A percentile compares a stretch with the other conserved stretches of the same genome.
Evolutionary conservation across 2,797 vertebrate genomes (phyloP).

Genomic region (Gobio occitaniae): DNA sequence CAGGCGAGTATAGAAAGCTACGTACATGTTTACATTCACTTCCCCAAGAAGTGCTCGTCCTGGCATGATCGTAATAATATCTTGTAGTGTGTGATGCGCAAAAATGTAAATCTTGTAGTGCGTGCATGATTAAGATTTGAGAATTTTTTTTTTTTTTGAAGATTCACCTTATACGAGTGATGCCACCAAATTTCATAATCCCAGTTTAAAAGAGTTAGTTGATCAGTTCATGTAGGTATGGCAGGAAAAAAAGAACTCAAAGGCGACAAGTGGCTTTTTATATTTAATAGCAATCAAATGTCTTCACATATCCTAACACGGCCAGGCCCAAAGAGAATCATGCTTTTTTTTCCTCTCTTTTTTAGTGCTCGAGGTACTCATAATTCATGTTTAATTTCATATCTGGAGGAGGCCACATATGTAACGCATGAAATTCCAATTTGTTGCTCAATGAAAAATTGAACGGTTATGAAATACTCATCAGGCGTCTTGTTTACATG

Average conservation of each 20-base stretch:
- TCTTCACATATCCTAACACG: conserved; percentile 79
- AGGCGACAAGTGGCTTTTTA: conserved; percentile 73
- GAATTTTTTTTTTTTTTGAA: no score
- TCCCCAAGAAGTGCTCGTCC: no score
- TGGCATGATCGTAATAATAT: no score
- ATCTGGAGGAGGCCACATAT: conserved; percentile 54
- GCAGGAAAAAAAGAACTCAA: conserved; percentile 55
- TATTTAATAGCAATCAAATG: conserved; percentile 53
- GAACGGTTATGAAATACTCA: conserved; percentile 79
- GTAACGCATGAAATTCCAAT: conserved; percentile 72
- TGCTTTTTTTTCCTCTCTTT: neutral
- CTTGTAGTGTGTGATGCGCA: no score
- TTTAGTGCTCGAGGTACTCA: conserved; percentile 61
- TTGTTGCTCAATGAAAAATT: conserved; percentile 81
- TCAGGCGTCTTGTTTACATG: conserved; percentile 79
- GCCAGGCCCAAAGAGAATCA: conserved; percentile 60
- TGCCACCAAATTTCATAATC: no score
- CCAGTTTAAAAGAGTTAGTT: neutral
- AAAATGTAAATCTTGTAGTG: no score
- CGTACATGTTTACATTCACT: no score
- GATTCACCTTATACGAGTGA: no score
- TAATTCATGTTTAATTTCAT: conserved; percentile 82
- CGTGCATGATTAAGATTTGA: no score
- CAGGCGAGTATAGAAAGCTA: no score
- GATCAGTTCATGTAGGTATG: neutral